Evolutionary conservation across 2,888 invertebrate genomes (phyloP).

Genomic region (Limnephilus auricula): DNA sequence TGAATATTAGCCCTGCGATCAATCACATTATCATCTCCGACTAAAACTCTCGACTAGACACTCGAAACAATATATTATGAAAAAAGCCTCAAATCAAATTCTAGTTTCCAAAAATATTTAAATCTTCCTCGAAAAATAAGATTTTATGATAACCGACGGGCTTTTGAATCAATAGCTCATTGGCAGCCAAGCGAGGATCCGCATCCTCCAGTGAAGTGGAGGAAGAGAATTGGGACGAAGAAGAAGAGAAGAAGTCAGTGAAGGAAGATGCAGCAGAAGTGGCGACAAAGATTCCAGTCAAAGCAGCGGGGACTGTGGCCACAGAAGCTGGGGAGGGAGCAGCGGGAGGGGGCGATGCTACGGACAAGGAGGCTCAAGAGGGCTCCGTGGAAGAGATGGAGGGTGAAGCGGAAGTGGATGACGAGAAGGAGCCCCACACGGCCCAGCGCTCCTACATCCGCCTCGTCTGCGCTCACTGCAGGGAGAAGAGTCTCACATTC

Average conservation of each 20-base stretch:
- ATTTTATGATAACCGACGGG: slow-evolving; percentile 42
- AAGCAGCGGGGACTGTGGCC: neutral
- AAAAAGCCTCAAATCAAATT: slow-evolving; percentile 20
- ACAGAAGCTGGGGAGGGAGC: slow-evolving; percentile 68
- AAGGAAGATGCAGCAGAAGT: slow-evolving; percentile 68
- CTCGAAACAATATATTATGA: slow-evolving; percentile 10
- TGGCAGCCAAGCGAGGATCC: slow-evolving; percentile 60
- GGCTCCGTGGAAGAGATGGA: slow-evolving; percentile 72
- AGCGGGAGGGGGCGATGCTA: slow-evolving; percentile 73
- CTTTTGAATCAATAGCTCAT: slow-evolving; percentile 62
- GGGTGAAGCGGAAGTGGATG: slow-evolving; percentile 69
- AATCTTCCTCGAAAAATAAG: slow-evolving; percentile 25
- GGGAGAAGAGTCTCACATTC: slow-evolving; percentile 85
- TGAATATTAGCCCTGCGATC: slow-evolving; percentile 1
- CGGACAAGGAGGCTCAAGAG: slow-evolving; percentile 78
- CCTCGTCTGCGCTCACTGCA: slow-evolving; percentile 87
- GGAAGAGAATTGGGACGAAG: slow-evolving; percentile 68
- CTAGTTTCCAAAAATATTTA: slow-evolving; percentile 9
- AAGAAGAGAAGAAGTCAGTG: slow-evolving; percentile 68
- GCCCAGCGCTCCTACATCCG: slow-evolving; percentile 80
- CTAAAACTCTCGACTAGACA: neutral
- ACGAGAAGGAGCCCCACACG: slow-evolving; percentile 68
- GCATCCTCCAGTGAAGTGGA: slow-evolving; percentile 68
- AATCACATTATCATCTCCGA: slow-evolving; percentile 8
- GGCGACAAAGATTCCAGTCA: slow-evolving; percentile 68